Base-by-base conservation (phyloP, 2,888 invertebrate genomes). In the Lycia hirtaria region DNA sequence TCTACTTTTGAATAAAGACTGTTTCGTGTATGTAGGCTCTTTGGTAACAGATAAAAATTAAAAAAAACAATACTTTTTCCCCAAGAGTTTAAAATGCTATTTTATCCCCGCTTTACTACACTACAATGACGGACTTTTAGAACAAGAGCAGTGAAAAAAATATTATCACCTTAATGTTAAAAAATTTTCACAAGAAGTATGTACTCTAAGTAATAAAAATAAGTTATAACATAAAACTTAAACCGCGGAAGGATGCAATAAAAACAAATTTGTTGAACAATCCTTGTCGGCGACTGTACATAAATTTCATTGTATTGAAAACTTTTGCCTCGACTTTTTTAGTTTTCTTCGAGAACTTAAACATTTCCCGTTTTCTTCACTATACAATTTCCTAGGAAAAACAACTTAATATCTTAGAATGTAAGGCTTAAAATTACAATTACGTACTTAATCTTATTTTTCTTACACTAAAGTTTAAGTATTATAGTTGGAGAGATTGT, bases 321-420 rank as follows among this genome's bases (percentile, higher is more conserved):
- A 64, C 64, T 62, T 43, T 65, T n/a, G 48, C 41, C 48, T 32
- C n/a, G n/a, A n/a, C n/a, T 47, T 67, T 69, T 64, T 65, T 68
- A 72, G 64, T 72, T 71, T 63, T 68, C 60, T 61, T 66, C 57
- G 56, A 60, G 67, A 75, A 72, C 68, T 71, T 66, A 59, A 72
- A 69, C 57, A 64, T 60, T 61, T 60, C 43, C 19, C 51, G 56
- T 40, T 50, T 62, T 49, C 45, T 43, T 20, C 22, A 47, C 57
- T 4, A n/a, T 3, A 47, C 19, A 51, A 20, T 47, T 54, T 59
- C 59, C 62, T 56, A 49, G 40, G 40, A n/a, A 69, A 67, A 50
- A 60, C 51, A 69, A 69, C 69, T 64, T 71, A 64, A 66, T 30
- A 2, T 12, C 28, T 56, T 72, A 70, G 32, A 52, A 19, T 49